These are phyloP conservation scores for Neoaliturus tenellus DNA, from an alignment of 2,888 invertebrate genomes.

Conservation along the genomic window DNA sequence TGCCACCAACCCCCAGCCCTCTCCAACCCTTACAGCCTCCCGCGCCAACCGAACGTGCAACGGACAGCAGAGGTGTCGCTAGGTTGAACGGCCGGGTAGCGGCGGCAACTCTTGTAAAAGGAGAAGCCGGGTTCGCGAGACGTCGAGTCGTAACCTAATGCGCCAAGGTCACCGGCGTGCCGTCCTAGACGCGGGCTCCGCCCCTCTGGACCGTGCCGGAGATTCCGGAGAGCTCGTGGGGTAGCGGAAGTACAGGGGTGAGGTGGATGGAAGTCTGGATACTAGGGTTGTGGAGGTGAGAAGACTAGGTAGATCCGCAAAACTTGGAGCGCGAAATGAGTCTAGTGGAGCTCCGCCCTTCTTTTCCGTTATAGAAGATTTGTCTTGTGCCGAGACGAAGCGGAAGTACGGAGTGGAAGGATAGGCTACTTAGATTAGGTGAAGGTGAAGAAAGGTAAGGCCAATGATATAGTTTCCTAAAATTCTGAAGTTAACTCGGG, in stretches of 20 bases:
- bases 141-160: constrained; percentile 42
- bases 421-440: no score
- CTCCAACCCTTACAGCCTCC: neutral
- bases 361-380: no score
- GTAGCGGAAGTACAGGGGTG: neutral
- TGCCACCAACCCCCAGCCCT: neutral
- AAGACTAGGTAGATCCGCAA: no score
- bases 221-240: neutral
- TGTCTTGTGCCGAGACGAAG: no score
- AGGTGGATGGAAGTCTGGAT: no score
- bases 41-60: neutral
- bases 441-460: no score
- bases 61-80: neutral
- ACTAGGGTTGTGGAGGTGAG: no score
- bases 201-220: constrained; percentile 12
- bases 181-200: constrained; percentile 5
- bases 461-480: no score
- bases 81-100: constrained; percentile 32
- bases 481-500: no score
- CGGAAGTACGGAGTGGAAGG: no score
- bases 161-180: constrained; percentile 31
- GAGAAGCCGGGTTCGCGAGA: constrained; percentile 11
- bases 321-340: no score
- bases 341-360: no score
- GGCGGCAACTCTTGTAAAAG: constrained; percentile 38